These are phyloP conservation scores for Bombus polaris DNA, from an alignment of 1,140 invertebrate genomes.

Conservation along the genomic window DNA sequence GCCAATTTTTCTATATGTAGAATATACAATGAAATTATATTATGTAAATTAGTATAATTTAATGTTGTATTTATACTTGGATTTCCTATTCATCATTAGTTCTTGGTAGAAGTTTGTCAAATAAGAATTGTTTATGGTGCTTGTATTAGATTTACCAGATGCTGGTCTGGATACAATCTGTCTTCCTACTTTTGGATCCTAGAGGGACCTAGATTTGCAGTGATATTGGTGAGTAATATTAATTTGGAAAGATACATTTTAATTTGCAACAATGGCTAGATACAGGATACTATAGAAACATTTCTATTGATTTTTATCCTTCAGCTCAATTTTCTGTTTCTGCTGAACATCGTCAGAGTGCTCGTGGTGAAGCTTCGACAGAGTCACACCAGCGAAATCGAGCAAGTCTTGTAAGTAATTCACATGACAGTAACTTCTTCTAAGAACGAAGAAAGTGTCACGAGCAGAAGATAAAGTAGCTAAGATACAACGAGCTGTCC, in stretches of 20 bases:
- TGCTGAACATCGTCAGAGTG: slow-evolving; percentile 93
- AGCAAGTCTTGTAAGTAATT: slow-evolving; percentile 88
- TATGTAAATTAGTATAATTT: no score
- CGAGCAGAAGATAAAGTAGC: not conserved
- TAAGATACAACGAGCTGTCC: not conserved
- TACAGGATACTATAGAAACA: not conserved
- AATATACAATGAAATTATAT: no score
- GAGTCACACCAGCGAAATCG: slow-evolving; percentile 89
- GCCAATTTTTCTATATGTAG: no score
- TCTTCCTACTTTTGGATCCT: slow-evolving; percentile 93
- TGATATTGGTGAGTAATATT: slow-evolving; percentile 87
- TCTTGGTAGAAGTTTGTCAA: no score
- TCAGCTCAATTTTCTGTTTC: slow-evolving; percentile 92
- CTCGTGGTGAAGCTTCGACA: slow-evolving; percentile 91
- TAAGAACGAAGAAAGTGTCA: not conserved
- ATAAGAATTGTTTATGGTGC: not conserved
- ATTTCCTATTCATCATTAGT: no score
- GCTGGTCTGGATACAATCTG: slow-evolving; percentile 94
- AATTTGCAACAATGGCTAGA: not conserved
- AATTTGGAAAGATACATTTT: not conserved
- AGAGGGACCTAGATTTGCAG: slow-evolving; percentile 90
- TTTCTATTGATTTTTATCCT: slow-evolving; percentile 63
- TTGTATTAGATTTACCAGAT: slow-evolving; percentile 82
- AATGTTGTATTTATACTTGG: no score
- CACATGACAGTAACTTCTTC: not conserved